A percentile compares a stretch with the other conserved stretches of the same genome.
These are phyloP conservation scores for Ctenodactylus gundi DNA, from an alignment of 2,113 vertebrate genomes.

Conservation along the genomic window DNA sequence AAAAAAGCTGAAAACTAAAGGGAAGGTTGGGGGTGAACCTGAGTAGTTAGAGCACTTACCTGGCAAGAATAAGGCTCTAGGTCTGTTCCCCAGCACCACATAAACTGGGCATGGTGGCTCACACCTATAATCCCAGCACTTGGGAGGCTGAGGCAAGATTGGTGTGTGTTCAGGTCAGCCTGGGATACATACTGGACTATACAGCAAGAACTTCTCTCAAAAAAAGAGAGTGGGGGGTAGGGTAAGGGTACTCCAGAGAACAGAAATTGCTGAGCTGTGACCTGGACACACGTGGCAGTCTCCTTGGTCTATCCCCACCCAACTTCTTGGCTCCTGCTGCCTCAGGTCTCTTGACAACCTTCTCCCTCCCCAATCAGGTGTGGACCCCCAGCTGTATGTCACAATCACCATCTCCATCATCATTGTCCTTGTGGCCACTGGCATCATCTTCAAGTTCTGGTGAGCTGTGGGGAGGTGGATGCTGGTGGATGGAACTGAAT, in stretches of 20 bases:
- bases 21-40: background rate
- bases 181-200: too few species aligned
- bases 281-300: background rate
- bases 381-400: slow-evolving; percentile 88
- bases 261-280: background rate
- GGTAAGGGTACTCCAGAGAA: background rate
- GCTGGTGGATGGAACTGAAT: background rate
- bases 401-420: slow-evolving; percentile 89
- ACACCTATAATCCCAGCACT: too few species aligned
- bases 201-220: too few species aligned
- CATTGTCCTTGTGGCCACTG: slow-evolving; percentile 87
- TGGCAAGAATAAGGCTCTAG: too few species aligned
- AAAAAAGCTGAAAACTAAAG: background rate
- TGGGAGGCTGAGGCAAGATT: too few species aligned
- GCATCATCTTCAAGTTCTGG: slow-evolving; percentile 91
- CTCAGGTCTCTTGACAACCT: background rate
- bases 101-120: too few species aligned
- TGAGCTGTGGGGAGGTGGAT: slow-evolving; percentile 67
- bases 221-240: too few species aligned
- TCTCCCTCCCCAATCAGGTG: slow-evolving; percentile 75
- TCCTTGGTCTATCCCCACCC: background rate
- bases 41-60: too few species aligned
- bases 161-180: too few species aligned
- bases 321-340: background rate
- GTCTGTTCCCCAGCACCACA: too few species aligned